A percentile compares a stretch with the other conserved stretches of the same genome.
phyloP scores from a whole-genome alignment of 2,113 vertebrate species.

The Phrynosoma platyrhinos region DNA sequence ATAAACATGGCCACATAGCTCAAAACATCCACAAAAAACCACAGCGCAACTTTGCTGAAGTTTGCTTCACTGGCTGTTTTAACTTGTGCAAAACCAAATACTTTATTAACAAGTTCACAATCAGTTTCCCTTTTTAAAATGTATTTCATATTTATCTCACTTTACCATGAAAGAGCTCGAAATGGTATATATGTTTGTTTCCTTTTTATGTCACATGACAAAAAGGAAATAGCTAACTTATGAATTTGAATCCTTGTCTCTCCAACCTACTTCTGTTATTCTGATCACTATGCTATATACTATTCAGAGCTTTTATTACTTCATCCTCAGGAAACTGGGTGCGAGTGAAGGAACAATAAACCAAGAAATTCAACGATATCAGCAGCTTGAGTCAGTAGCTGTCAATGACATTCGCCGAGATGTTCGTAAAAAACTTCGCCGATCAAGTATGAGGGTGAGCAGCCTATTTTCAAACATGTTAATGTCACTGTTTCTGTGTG shows the following conservation, averaged over 20 bases:
- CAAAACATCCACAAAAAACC: too few relatives aligned
- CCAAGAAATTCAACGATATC: conserved; percentile 98
- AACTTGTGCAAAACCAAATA: background rate
- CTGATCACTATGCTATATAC: background rate
- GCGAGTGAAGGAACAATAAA: conserved; percentile 99
- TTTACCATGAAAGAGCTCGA: background rate
- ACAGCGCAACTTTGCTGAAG: background rate
- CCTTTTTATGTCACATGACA: background rate
- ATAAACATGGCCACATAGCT: too few relatives aligned
- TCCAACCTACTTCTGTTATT: background rate
- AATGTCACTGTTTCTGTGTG: background rate
- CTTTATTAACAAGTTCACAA: background rate
- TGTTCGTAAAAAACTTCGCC: conserved; percentile 93
- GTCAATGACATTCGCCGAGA: conserved; percentile 97
- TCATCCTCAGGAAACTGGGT: conserved; percentile 89
- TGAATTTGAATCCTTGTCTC: background rate
- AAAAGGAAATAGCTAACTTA: background rate
- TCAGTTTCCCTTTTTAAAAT: background rate
- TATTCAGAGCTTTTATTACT: conserved; percentile 35
- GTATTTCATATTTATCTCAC: background rate
- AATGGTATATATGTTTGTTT: background rate
- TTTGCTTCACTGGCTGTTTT: background rate
- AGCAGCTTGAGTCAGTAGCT: conserved; percentile 95
- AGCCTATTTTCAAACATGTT: background rate
- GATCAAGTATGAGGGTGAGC: conserved; percentile 97